Conservation (phyloP, 2,888 invertebrate species). For the Amphimallon solstitiale region DNA sequence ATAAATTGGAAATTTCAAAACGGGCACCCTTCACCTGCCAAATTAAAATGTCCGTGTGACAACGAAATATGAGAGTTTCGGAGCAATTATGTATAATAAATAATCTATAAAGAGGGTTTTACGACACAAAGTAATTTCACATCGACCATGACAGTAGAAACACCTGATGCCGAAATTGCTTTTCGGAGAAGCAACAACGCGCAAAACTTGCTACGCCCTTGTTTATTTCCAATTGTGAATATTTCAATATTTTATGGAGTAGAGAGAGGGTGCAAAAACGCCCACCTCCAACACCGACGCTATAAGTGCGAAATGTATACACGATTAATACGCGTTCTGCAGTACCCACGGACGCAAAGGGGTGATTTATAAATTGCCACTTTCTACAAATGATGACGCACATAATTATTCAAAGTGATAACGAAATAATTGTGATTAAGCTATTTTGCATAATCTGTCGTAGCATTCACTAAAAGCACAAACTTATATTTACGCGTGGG, state of each 20-base stretch:
- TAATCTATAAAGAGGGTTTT: constrained; percentile 24
- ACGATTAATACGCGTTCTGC: background rate
- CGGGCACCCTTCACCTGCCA: constrained; percentile 5
- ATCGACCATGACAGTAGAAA: constrained; percentile 16
- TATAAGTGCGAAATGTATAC: background rate
- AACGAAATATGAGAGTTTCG: constrained; percentile 19
- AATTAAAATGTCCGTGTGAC: constrained; percentile 6
- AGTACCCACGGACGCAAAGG: background rate
- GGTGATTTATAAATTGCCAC: constrained; percentile 1
- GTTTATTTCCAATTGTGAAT: background rate
- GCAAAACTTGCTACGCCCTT: background rate
- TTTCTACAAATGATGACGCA: too few relatives aligned
- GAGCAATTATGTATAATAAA: constrained; percentile 23
- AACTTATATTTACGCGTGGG: too few relatives aligned
- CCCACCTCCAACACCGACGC: background rate
- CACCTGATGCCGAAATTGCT: background rate
- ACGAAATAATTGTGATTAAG: too few relatives aligned
- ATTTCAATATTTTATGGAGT: constrained; percentile 3
- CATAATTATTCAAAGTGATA: too few relatives aligned
- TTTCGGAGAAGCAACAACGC: background rate
- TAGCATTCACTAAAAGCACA: too few relatives aligned
- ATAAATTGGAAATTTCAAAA: too few relatives aligned
- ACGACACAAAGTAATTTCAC: constrained; percentile 14
- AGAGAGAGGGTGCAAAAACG: background rate
- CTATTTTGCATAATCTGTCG: too few relatives aligned